These are phyloP conservation scores for Zaprionus davidi DNA, from an alignment of 1,140 invertebrate species.

Conservation along the genomic window DNA sequence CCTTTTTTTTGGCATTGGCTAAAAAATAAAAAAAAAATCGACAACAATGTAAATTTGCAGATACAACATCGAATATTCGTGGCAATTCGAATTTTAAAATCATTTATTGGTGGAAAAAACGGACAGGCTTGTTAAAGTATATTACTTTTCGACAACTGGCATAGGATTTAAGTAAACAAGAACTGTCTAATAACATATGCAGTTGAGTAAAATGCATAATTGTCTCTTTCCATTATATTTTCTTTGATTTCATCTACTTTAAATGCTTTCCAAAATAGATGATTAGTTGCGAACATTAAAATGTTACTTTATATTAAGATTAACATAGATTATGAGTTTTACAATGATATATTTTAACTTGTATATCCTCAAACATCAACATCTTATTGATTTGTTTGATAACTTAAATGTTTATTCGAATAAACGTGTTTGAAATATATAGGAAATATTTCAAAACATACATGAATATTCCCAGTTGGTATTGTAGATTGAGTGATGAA, in stretches of 20 bases:
- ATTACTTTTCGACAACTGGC: not conserved
- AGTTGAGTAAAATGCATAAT: not conserved
- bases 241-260: not conserved
- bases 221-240: not conserved
- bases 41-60: not conserved
- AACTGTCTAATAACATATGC: not conserved
- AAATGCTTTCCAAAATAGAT: not conserved
- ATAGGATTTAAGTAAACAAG: not conserved
- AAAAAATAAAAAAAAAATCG: not conserved
- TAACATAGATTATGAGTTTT: too few species aligned
- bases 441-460: too few species aligned
- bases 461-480: too few species aligned
- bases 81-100: too few species aligned
- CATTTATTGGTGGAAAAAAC: not conserved
- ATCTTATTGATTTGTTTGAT: too few species aligned
- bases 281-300: too few species aligned
- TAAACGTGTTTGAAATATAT: too few species aligned
- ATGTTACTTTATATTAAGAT: too few species aligned
- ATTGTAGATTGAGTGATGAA: too few species aligned
- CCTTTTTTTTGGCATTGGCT: not conserved
- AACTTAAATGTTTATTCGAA: too few species aligned
- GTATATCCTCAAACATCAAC: too few species aligned
- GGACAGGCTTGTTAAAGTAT: not conserved
- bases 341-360: too few species aligned
- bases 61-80: not conserved